Evolutionary conservation across 2,797 vertebrate genomes (phyloP).

Genomic region (Anguilla marmorata): DNA sequence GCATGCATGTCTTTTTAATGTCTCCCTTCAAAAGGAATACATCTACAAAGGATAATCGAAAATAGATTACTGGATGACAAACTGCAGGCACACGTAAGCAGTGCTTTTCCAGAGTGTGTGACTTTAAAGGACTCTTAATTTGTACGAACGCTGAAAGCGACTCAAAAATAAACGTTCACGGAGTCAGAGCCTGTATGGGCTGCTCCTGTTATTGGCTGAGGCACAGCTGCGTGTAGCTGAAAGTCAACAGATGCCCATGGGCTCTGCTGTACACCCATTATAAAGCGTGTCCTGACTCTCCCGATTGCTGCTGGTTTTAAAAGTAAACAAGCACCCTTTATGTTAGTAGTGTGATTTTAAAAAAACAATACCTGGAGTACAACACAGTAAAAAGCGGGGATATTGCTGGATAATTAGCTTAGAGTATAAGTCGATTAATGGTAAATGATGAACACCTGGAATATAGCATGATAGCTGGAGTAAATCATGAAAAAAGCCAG

Average conservation of each 20-base stretch:
- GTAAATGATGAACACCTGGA: no score
- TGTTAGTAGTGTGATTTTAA: not conserved
- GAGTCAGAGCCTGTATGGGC: not conserved
- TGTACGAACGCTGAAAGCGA: not conserved
- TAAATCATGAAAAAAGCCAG: no score
- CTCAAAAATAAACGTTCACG: not conserved
- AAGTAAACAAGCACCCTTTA: not conserved
- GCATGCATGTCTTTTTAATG: not conserved
- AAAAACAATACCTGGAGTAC: not conserved
- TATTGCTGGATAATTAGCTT: no score
- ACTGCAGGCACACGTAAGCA: not conserved
- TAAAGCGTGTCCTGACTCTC: not conserved
- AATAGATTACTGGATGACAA: conserved; percentile 8
- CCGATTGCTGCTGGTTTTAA: not conserved
- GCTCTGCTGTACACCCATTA: not conserved
- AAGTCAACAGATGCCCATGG: not conserved
- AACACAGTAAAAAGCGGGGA: not conserved
- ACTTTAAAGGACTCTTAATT: not conserved
- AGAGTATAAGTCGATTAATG: no score
- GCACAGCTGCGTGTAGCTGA: not conserved
- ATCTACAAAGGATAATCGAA: not conserved
- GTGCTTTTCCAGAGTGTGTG: not conserved
- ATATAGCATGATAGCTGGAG: no score
- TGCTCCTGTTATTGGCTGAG: not conserved
- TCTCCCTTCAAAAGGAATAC: conserved; percentile 6